These are phyloP conservation scores for Buceros bicornis DNA, from an alignment of 2,797 vertebrate species.

Conservation along the genomic window DNA sequence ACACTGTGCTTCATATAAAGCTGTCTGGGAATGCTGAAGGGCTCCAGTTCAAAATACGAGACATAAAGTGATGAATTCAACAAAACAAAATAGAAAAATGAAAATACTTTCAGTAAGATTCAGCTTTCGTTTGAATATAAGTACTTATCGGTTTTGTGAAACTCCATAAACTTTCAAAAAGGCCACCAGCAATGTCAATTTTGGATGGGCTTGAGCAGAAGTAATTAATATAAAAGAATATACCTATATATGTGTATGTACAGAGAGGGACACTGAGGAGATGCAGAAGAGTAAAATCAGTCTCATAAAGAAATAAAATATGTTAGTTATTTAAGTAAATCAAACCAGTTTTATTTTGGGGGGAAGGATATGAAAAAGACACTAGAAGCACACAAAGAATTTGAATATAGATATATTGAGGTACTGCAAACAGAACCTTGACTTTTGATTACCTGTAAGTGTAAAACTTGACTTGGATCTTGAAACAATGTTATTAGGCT, in stretches of 20 bases:
- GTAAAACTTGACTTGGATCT: not conserved
- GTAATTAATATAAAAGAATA: not conserved
- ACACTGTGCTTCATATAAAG: not conserved
- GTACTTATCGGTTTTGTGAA: not conserved
- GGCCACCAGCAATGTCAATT: not conserved
- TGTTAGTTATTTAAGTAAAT: not conserved
- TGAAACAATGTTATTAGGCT: not conserved
- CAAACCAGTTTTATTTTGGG: not conserved
- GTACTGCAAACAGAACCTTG: not conserved
- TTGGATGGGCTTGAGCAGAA: not conserved
- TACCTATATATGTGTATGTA: not conserved
- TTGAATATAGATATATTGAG: not conserved
- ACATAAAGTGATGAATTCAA: not conserved
- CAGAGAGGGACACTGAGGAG: not conserved
- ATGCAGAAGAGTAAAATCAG: not conserved
- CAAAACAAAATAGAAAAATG: not conserved
- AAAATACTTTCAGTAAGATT: not conserved
- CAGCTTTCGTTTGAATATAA: not conserved
- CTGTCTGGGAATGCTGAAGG: not conserved
- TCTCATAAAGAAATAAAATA: not conserved
- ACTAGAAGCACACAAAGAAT: not conserved
- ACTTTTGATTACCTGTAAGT: not conserved
- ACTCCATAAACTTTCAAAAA: not conserved
- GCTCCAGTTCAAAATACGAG: not conserved
- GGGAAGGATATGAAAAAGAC: not conserved